These are phyloP conservation scores for Steinernema khuongi DNA, from an alignment of 1,140 invertebrate species.

Conservation along the genomic window DNA sequence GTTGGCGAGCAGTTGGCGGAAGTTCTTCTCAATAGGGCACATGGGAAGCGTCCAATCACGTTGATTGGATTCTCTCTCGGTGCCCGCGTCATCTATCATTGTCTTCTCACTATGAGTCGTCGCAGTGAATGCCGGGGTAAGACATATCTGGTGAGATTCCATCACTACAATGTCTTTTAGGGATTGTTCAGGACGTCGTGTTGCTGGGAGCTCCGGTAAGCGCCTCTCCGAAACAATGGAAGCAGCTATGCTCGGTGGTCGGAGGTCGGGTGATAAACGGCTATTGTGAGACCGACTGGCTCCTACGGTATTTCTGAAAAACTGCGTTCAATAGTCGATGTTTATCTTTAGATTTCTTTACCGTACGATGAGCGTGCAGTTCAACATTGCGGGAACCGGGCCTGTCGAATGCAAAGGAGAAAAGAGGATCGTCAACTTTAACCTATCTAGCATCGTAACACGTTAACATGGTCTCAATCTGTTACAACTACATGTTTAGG, in stretches of 20 bases:
- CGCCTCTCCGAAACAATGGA: constrained; percentile 59
- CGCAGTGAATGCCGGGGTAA: constrained; percentile 60
- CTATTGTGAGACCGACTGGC: constrained; percentile 62
- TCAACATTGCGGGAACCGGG: constrained; percentile 60
- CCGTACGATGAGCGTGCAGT: constrained; percentile 60
- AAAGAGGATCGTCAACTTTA: constrained; percentile 58
- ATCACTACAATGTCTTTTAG: constrained; percentile 51
- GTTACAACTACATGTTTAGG: constrained; percentile 33
- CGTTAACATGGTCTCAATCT: background rate
- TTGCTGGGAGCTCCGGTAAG: constrained; percentile 68
- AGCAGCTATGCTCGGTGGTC: constrained; percentile 59
- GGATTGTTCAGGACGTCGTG: constrained; percentile 70
- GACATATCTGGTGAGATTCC: constrained; percentile 16
- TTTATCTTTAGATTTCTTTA: constrained; percentile 57
- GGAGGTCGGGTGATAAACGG: constrained; percentile 63
- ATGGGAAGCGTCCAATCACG: constrained; percentile 70
- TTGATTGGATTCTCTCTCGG: constrained; percentile 71
- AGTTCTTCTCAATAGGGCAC: constrained; percentile 66
- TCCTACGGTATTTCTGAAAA: constrained; percentile 58
- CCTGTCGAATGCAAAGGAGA: constrained; percentile 60
- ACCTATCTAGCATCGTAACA: constrained; percentile 54
- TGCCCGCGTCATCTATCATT: constrained; percentile 71
- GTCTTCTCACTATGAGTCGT: constrained; percentile 62
- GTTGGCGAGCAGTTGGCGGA: constrained; percentile 70
- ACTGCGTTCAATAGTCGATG: background rate